Evolutionary conservation across 2,888 invertebrate genomes (phyloP).

Genomic region (Pantelozetes paolii): DNA sequence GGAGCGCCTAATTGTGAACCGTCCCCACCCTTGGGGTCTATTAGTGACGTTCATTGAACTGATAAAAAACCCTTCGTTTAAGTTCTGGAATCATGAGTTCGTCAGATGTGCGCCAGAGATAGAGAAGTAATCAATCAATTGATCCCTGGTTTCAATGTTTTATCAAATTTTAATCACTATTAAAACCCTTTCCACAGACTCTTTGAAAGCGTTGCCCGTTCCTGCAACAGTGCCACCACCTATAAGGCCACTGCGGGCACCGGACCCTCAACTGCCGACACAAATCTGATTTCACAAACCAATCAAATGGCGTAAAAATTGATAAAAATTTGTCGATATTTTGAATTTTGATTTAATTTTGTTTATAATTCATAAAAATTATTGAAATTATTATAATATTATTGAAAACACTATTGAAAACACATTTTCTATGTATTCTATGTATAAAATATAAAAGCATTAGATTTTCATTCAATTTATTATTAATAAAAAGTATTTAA

Average conservation of each 20-base stretch:
- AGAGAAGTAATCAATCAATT: constrained; percentile 68
- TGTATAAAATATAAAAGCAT: too few species aligned
- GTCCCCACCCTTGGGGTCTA: constrained; percentile 99
- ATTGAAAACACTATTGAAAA: too few species aligned
- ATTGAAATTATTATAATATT: constrained; percentile 6
- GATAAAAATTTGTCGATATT: constrained; percentile 9
- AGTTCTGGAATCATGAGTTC: constrained; percentile 99
- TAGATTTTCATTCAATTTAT: too few species aligned
- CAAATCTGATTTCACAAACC: neutral
- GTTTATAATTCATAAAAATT: constrained; percentile 20
- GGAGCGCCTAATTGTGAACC: constrained; percentile 92
- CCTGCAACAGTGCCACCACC: constrained; percentile 59
- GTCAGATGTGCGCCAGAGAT: constrained; percentile 99
- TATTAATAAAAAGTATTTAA: too few species aligned
- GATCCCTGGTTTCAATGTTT: too few species aligned
- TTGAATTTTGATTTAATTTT: neutral
- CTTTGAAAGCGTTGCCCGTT: constrained; percentile 84
- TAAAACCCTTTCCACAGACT: constrained; percentile 59
- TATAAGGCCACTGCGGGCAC: constrained; percentile 22
- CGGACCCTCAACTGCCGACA: constrained; percentile 18
- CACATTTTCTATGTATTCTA: neutral
- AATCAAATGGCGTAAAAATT: constrained; percentile 32
- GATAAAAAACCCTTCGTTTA: constrained; percentile 95
- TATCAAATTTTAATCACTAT: too few species aligned
- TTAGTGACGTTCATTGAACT: constrained; percentile 98